Base-by-base conservation (phyloP, 1,140 invertebrate species). In the Atta cephalotes region DNA sequence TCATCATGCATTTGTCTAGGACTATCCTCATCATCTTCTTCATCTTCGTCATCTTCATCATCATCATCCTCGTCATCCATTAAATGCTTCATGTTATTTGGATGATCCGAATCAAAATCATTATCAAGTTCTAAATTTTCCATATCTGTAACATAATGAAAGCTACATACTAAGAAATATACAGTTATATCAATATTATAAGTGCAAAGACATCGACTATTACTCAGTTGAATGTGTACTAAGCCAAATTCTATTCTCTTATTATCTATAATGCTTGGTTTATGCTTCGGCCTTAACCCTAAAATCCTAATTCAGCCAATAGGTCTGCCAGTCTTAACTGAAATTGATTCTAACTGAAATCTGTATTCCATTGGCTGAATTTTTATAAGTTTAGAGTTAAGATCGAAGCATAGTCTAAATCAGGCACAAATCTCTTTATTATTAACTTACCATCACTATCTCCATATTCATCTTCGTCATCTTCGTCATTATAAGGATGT, bases 1-100 rank as follows among this genome's bases (percentile, higher is more conserved):
- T 91, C 87, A 10, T 82, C 62, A 21, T 68, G 58, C 5, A 90
- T 53, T 49, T 60, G 53, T 35, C 82, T 62, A 62, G 31, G 60
- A 77, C 71, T 51, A 16, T 72, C 74, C 0, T 92, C 90, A 0
- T 93, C 92, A 9, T 91, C 90, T 6, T 90, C 89, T 0, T 93
- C 91, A 5, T 93, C 92, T 1, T 92, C 91, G 0, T 93, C 91
- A 0, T 90, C 90, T 5, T 91, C 89, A 3, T 91, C 89, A 14
- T 91, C 87, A 5, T 92, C 85, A 56, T 90, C 80, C 10, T 86
- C 80, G 7, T 82, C 80, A 18, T 82, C 80, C 53, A 82, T 74
- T n/a, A 82, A 60, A 74, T 82, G 80, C 12, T 72, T 82, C 51
- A 71, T 71, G 3, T 71, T 72, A 49, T n/a, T 62, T 62, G 68